phyloP scores from a whole-genome alignment of 2,113 vertebrate species.

The Cnemophilus loriae region DNA sequence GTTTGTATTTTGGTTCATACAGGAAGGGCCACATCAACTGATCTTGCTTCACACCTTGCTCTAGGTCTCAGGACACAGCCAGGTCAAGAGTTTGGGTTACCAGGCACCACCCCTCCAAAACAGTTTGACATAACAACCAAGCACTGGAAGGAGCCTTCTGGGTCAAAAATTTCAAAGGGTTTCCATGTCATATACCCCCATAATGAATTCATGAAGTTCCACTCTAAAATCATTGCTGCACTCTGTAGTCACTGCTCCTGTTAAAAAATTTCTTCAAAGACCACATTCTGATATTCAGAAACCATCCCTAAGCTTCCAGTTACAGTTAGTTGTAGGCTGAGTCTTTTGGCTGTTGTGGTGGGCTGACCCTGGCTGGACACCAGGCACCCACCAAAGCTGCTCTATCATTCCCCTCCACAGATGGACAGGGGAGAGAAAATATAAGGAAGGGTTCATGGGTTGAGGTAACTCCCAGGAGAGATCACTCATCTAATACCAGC shows the following conservation, averaged over 20 bases:
- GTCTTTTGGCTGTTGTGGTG: background rate
- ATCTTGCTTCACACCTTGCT: background rate
- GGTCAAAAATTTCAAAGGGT: background rate
- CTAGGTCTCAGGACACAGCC: background rate
- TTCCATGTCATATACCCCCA: background rate
- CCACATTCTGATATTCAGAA: background rate
- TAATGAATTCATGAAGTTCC: background rate
- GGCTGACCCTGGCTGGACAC: background rate
- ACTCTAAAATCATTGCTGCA: background rate
- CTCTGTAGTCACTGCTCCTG: background rate
- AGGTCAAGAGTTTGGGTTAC: background rate
- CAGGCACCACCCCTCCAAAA: background rate
- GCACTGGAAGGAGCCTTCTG: background rate
- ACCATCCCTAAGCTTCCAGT: background rate
- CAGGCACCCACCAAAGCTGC: background rate
- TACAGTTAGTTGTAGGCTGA: background rate
- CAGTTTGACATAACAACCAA: background rate
- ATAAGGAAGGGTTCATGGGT: background rate
- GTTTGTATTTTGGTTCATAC: background rate
- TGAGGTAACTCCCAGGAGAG: background rate
- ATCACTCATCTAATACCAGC: background rate
- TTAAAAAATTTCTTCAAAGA: background rate
- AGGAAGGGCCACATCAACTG: background rate
- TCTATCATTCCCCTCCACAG: background rate
- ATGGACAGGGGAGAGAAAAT: background rate